A percentile compares a stretch with the other conserved stretches of the same genome.
phyloP scores from a whole-genome alignment of 2,113 vertebrate species.

The Hydrochoerus hydrochaeris region DNA sequence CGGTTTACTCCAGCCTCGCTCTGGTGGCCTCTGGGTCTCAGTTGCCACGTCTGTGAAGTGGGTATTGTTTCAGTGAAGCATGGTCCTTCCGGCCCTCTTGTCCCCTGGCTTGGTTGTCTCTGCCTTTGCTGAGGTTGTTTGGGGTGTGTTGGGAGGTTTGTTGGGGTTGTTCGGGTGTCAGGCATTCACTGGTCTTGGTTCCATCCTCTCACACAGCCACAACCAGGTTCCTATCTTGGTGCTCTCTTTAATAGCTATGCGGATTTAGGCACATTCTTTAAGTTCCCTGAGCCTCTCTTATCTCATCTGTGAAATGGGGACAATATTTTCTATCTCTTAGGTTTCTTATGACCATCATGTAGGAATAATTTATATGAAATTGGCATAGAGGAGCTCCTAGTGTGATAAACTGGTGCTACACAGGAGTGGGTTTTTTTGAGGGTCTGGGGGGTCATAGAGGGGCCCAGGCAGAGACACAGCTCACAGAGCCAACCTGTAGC shows the following conservation, averaged over 20 bases:
- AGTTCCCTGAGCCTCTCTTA: neutral
- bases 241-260: neutral
- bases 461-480: neutral
- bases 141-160: neutral
- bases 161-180: fast-evolving
- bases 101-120: neutral
- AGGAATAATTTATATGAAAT: neutral
- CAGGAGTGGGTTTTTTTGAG: neutral
- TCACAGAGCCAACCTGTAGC: neutral
- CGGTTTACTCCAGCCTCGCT: neutral
- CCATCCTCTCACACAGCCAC: neutral
- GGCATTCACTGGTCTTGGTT: neutral
- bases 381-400: neutral
- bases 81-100: neutral
- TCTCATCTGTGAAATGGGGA: neutral
- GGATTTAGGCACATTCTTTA: neutral
- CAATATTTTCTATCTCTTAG: too few species aligned
- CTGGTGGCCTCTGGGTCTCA: neutral
- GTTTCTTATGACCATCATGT: neutral
- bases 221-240: neutral
- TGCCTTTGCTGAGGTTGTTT: neutral
- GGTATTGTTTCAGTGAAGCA: neutral
- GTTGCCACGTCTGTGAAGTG: neutral
- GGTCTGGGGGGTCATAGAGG: neutral
- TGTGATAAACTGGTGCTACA: neutral